A percentile compares a stretch with the other conserved stretches of the same genome.
phyloP scores from a whole-genome alignment of 35 echinoderm and acorn worm genomes.

The Apostichopus japonicus region DNA sequence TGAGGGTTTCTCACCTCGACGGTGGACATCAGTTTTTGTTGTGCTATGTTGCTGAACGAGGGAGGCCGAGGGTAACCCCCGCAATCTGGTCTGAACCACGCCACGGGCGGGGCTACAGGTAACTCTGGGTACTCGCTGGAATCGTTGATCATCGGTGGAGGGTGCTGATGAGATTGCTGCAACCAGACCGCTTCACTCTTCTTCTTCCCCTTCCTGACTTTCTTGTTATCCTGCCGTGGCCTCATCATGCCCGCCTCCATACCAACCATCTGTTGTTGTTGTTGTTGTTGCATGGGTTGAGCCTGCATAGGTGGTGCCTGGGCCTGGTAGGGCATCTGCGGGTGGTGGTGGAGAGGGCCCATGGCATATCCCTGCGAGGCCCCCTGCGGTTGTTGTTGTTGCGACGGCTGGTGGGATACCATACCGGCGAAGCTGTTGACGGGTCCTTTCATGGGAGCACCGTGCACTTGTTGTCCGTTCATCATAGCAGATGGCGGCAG shows the following conservation, averaged over 20 bases:
- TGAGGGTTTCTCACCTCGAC: not conserved
- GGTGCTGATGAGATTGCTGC: not conserved
- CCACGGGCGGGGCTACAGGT: constrained; percentile 6
- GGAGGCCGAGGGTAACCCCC: not conserved
- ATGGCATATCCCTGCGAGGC: not conserved
- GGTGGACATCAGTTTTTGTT: constrained; percentile 25
- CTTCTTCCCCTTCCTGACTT: constrained; percentile 20
- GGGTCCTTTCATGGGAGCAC: constrained; percentile 5
- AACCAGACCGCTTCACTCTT: not conserved
- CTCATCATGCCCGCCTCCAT: not conserved
- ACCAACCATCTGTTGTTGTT: not conserved
- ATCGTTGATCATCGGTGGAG: constrained; percentile 61
- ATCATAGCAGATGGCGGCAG: constrained; percentile 31
- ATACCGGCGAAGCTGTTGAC: constrained; percentile 24
- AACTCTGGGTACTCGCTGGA: constrained; percentile 83
- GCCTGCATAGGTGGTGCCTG: constrained; percentile 32
- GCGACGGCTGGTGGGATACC: constrained; percentile 7
- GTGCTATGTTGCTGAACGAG: constrained; percentile 30
- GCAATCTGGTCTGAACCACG: not conserved
- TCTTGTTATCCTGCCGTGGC: constrained; percentile 14
- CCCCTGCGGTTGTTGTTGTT: constrained; percentile 20
- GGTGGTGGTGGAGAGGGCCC: not conserved
- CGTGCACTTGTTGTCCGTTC: not conserved
- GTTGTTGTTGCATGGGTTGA: constrained; percentile 50
- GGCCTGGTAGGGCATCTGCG: not conserved